Evolutionary conservation across 2,888 invertebrate genomes (phyloP).

Genomic region (Monochamus alternatus): DNA sequence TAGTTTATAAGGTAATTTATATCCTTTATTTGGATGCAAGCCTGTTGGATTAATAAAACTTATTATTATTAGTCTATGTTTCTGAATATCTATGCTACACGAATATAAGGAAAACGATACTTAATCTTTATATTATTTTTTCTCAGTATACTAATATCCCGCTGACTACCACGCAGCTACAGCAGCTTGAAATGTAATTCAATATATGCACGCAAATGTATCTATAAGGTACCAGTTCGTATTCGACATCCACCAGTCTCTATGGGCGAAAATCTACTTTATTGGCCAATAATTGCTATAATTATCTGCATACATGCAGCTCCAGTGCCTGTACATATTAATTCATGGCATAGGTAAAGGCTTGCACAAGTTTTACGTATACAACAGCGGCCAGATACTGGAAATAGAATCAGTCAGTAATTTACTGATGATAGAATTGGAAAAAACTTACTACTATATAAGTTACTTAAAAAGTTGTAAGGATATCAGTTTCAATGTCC

Average conservation of each 20-base stretch:
- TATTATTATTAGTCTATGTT: no score
- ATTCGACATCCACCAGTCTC: slow-evolving; percentile 7
- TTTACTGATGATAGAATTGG: no score
- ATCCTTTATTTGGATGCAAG: no score
- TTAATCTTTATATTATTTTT: no score
- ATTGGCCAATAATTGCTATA: slow-evolving; percentile 13
- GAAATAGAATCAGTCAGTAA: no score
- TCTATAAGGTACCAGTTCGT: slow-evolving; percentile 16
- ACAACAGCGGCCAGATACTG: not conserved
- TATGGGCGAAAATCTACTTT: slow-evolving; percentile 18
- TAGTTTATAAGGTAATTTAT: no score
- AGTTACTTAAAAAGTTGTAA: no score
- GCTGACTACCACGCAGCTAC: not conserved
- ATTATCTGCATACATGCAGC: slow-evolving; percentile 12
- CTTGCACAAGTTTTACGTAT: slow-evolving; percentile 1
- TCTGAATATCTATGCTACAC: no score
- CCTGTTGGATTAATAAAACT: no score
- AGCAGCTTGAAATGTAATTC: slow-evolving; percentile 13
- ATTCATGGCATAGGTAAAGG: not conserved
- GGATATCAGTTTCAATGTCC: no score
- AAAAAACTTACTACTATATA: no score
- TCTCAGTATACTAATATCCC: not conserved
- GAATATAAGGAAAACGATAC: no score
- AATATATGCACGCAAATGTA: slow-evolving; percentile 14
- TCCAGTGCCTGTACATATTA: not conserved